Base-by-base conservation (phyloP, 92 coral and sea anemone genomes). In the Muricea muricata region DNA sequence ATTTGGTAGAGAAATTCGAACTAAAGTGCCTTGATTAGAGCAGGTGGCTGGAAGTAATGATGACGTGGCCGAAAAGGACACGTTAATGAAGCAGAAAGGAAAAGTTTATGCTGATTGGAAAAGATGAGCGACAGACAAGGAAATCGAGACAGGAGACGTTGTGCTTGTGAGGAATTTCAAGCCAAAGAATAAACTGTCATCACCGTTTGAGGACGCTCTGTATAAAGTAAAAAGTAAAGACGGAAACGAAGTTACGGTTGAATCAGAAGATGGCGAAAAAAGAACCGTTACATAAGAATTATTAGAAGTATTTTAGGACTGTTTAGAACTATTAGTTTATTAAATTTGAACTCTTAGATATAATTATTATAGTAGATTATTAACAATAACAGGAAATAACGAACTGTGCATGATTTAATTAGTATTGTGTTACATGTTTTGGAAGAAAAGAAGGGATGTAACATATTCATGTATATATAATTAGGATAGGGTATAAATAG, bases 121-220 rank as follows among this genome's bases (percentile, higher is more conserved):
- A 50, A 48, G 81, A 55, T 23, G 3, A 50, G 81, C 81, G 7
- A 2, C 32, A 35, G 15, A 50, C 15, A 52, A 47, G 57, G 13
- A 48, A 20, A 52, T 76, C 35, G 68, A 52, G 60, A 29, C 47
- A 10, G 81, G 81, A 15, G 81, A 76, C 34, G 23, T 32, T 20
- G 81, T 76, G 6, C 60, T 52, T 29, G 65, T 76, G 31, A 76
- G 55, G 48, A 55, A 76, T 21, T 0, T 5, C 39, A 76, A 76
- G 65, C 81, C 81, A 31, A 76, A 76, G 81, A 55, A 76, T 31
- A 76, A 76, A 68, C 25, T 76, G 60, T 76, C 81, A 32, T 34
- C 81, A 55, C 0, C 68, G 29, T 76, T 50, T 55, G 66, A 52
- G 55, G 81, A 76, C 24, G 67, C 26, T 14, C 23, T 76, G 67